These are phyloP conservation scores for Athalia rosae DNA, from an alignment of 2,888 invertebrate species.

Conservation along the genomic window DNA sequence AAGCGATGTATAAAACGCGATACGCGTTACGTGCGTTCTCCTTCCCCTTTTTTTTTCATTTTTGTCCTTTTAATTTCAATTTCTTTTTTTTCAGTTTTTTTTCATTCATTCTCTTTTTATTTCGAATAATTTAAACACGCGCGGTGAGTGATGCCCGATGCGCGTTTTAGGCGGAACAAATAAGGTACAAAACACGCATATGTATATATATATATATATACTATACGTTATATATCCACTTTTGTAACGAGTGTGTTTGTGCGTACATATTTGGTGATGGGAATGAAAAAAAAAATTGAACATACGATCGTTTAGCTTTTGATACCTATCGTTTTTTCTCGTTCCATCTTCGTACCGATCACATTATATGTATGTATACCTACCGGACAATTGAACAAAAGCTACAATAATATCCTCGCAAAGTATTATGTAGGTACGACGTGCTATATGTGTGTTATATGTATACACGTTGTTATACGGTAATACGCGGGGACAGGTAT, in stretches of 20 bases:
- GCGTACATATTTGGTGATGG: constrained; percentile 19
- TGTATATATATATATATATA: too few species aligned
- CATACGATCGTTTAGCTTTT: constrained; percentile 25
- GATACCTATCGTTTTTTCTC: background rate
- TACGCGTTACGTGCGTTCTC: background rate
- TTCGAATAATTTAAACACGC: constrained; percentile 9
- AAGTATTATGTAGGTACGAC: background rate
- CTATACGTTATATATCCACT: too few species aligned
- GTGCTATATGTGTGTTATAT: background rate
- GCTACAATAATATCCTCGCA: background rate
- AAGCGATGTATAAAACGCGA: background rate
- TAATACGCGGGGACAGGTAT: too few species aligned
- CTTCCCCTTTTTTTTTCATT: background rate
- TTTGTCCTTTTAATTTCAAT: background rate
- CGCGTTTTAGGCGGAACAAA: constrained; percentile 31
- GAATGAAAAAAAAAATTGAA: background rate
- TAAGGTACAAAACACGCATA: background rate
- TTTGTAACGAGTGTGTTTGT: too few species aligned
- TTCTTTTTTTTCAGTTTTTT: background rate
- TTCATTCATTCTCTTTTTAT: background rate
- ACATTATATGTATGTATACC: background rate
- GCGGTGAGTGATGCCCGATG: background rate
- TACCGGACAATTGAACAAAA: constrained; percentile 9
- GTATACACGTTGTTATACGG: too few species aligned
- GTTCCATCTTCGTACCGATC: background rate